Evolutionary conservation across 2,113 vertebrate genomes (phyloP).

Genomic region (Forbesichthys agassizii): DNA sequence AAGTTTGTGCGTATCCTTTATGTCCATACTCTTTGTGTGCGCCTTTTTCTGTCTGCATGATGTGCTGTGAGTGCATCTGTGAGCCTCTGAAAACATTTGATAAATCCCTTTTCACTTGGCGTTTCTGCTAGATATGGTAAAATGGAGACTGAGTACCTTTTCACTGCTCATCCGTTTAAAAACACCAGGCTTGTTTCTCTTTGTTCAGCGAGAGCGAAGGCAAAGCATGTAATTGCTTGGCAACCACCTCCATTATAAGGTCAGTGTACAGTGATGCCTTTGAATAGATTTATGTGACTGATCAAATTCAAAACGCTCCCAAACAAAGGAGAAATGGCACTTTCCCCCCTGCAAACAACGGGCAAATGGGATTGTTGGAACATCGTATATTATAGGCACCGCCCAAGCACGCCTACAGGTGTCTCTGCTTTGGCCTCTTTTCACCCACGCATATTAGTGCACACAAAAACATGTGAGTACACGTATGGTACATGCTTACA

Average conservation of each 20-base stretch:
- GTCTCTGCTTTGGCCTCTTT: conserved; percentile 33
- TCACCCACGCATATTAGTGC: conserved; percentile 26
- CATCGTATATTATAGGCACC: conserved; percentile 13
- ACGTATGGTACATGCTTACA: no score
- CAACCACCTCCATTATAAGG: conserved; percentile 74
- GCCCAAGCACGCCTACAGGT: conserved; percentile 22
- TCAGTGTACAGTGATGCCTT: conserved; percentile 63
- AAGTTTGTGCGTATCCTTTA: conserved; percentile 17
- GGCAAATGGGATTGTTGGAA: conserved; percentile 39
- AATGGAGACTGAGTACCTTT: conserved; percentile 66
- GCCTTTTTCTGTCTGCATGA: conserved; percentile 24
- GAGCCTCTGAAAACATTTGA: conserved; percentile 64
- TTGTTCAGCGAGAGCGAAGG: conserved; percentile 63
- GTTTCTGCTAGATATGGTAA: conserved; percentile 62
- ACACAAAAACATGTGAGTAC: conserved; percentile 12
- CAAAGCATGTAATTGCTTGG: conserved; percentile 72
- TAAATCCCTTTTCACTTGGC: conserved; percentile 63
- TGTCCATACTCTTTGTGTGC: background rate
- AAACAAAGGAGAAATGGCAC: conserved; percentile 60
- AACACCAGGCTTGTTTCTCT: conserved; percentile 66
- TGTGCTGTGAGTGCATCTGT: conserved; percentile 40
- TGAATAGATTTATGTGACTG: conserved; percentile 73
- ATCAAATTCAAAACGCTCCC: conserved; percentile 69
- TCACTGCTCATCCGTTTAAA: conserved; percentile 66
- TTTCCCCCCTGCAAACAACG: conserved; percentile 36